Base-by-base conservation (phyloP, 2,888 invertebrate species). In the Phyto melanocephala region DNA sequence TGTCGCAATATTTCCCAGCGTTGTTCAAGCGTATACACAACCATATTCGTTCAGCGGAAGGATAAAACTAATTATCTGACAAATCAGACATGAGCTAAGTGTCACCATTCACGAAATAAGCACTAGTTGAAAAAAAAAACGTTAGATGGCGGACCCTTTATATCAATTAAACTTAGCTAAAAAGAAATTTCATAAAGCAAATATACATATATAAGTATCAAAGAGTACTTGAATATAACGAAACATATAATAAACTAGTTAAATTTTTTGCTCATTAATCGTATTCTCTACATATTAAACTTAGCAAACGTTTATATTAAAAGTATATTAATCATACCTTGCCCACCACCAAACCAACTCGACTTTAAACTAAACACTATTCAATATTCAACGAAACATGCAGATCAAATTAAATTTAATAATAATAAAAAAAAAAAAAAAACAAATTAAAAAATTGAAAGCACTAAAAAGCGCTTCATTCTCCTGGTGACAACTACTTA, bases 151-250 rank as follows among this genome's bases (percentile, higher is more conserved):
- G n/a, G n/a, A n/a, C n/a, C n/a, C n/a, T n/a, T n/a, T n/a, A n/a
- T n/a, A n/a, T n/a, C n/a, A 20, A 37, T 8, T 15, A 42, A 68
- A 68, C 60, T 76, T 76, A 52, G 33, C 40, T 52, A 20, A 68
- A 37, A 47, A 33, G 33, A 63, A 52, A 52, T 20, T 22, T 40
- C 54, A 74, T 2, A 11, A 74, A 54, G 33, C 52, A 28, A 5
- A 52, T 42, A 22, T 37, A 37, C 1, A 33, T 20, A 70, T 35
- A 47, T 5, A 28, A 3, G 28, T 6, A 5, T 5, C 3, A 28
- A 28, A 5, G 6, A 6, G 28, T 3, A 28, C 4, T 28, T 28
- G 6, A 28, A 28, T 5, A 28, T 6, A 33, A 28, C 3, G 6
- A 3, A 28, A 28, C 28, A 5, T 28, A 28, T 28, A n/a, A n/a